phyloP scores from a whole-genome alignment of 2,888 invertebrate genomes.

The Auanema sp. region DNA sequence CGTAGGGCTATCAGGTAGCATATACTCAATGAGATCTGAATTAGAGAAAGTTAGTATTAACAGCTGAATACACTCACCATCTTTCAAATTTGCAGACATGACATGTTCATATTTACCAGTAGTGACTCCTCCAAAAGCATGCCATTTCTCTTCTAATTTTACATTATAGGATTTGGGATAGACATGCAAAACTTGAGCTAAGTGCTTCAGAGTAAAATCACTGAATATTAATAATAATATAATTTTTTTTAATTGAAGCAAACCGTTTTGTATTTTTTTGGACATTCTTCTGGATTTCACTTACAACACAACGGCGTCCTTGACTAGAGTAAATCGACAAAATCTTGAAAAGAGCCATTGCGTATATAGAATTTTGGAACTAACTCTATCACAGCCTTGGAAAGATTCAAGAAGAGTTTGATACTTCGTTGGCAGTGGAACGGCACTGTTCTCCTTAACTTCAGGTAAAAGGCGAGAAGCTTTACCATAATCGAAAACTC shows the following conservation, averaged over 20 bases:
- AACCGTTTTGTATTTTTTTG: constrained; percentile 13
- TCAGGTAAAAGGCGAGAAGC: background rate
- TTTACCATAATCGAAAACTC: constrained; percentile 3
- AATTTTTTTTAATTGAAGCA: background rate
- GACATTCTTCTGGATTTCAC: constrained; percentile 16
- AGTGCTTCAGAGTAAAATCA: constrained; percentile 10
- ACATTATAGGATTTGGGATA: constrained; percentile 17
- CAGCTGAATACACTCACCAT: constrained; percentile 11
- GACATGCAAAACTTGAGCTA: constrained; percentile 16
- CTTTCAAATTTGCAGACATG: constrained; percentile 12
- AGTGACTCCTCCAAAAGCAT: constrained; percentile 10
- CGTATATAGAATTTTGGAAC: background rate
- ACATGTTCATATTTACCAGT: constrained; percentile 13
- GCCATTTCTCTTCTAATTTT: constrained; percentile 13
- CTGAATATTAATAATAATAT: background rate
- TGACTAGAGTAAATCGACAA: constrained; percentile 13
- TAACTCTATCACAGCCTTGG: constrained; percentile 17
- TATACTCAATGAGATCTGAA: constrained; percentile 16
- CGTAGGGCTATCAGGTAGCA: constrained; percentile 10
- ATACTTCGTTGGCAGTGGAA: constrained; percentile 13
- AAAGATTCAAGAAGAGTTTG: constrained; percentile 12
- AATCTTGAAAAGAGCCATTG: constrained; percentile 11
- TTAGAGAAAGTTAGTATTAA: too few species aligned
- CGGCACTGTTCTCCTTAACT: constrained; percentile 8
- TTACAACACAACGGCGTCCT: constrained; percentile 13